phyloP scores from a whole-genome alignment of 2,113 vertebrate species.

The Hassar affinis region DNA sequence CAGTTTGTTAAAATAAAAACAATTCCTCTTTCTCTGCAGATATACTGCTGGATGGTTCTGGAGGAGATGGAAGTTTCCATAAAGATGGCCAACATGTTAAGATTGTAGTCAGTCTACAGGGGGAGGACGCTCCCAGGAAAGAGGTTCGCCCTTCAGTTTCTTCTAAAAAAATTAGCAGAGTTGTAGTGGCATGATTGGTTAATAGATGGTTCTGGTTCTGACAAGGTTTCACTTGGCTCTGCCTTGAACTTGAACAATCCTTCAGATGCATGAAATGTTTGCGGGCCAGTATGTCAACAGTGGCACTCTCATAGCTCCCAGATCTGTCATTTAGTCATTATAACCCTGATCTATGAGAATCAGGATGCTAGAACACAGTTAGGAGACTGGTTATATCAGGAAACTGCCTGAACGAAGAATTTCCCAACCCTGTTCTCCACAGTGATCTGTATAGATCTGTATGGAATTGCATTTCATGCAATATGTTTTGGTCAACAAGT shows the following conservation, averaged over 20 bases:
- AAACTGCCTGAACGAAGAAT: background rate
- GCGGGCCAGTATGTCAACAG: background rate
- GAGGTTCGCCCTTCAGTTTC: slow-evolving; percentile 72
- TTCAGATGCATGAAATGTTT: background rate
- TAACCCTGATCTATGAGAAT: background rate
- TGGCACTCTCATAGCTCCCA: background rate
- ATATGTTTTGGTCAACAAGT: background rate
- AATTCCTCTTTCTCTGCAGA: slow-evolving; percentile 68
- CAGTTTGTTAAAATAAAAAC: background rate
- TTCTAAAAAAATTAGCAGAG: too few relatives aligned
- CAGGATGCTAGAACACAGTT: background rate
- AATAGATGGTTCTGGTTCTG: background rate
- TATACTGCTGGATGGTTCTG: slow-evolving; percentile 90
- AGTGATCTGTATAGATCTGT: background rate
- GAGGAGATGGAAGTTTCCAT: slow-evolving; percentile 80
- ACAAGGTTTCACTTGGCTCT: background rate
- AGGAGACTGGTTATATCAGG: background rate
- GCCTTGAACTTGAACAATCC: background rate
- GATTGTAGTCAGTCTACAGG: slow-evolving; percentile 87
- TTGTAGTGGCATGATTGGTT: background rate
- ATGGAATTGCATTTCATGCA: background rate
- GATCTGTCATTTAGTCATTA: background rate
- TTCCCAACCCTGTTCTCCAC: background rate
- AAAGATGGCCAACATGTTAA: slow-evolving; percentile 93
- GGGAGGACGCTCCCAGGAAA: slow-evolving; percentile 83